Conservation (phyloP, 2,113 vertebrate species). For the Phrynosoma platyrhinos region DNA sequence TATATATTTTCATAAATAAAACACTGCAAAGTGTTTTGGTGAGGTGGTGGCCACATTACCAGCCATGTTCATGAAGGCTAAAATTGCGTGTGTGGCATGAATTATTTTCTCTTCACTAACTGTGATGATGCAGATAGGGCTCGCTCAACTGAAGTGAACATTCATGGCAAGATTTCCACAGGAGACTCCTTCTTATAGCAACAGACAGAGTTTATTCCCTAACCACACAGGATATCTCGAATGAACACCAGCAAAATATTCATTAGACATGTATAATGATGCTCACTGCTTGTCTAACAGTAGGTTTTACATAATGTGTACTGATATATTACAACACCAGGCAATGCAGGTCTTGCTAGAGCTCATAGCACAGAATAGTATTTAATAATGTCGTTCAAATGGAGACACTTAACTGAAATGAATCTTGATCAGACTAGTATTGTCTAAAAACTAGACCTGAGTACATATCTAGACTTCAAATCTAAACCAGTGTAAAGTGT, state of each 20-base stretch:
- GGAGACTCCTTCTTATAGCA: slow-evolving; percentile 13
- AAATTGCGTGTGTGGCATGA: too few species aligned
- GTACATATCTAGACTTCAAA: neutral
- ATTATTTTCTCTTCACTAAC: slow-evolving; percentile 33
- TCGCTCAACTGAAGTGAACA: slow-evolving; percentile 26
- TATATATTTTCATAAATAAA: neutral
- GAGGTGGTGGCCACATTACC: neutral
- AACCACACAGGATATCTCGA: slow-evolving; percentile 43
- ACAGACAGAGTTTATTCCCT: slow-evolving; percentile 46
- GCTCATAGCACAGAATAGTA: slow-evolving; percentile 2
- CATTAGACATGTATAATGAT: slow-evolving; percentile 12
- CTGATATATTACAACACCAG: slow-evolving; percentile 39
- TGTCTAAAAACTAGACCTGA: neutral
- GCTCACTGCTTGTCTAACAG: slow-evolving; percentile 21
- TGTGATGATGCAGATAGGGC: slow-evolving; percentile 39
- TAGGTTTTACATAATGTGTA: slow-evolving; percentile 48
- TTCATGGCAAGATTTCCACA: neutral
- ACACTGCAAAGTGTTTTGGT: too few species aligned
- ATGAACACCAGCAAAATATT: slow-evolving; percentile 44
- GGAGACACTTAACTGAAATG: neutral
- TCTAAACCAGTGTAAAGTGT: neutral
- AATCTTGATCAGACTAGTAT: neutral
- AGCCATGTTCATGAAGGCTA: slow-evolving; percentile 2
- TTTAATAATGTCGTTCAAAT: neutral
- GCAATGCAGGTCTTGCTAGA: slow-evolving; percentile 35